A percentile compares a stretch with the other conserved stretches of the same genome.
These are phyloP conservation scores for Bombyx huttoni DNA, from an alignment of 2,888 invertebrate species.

Conservation along the genomic window DNA sequence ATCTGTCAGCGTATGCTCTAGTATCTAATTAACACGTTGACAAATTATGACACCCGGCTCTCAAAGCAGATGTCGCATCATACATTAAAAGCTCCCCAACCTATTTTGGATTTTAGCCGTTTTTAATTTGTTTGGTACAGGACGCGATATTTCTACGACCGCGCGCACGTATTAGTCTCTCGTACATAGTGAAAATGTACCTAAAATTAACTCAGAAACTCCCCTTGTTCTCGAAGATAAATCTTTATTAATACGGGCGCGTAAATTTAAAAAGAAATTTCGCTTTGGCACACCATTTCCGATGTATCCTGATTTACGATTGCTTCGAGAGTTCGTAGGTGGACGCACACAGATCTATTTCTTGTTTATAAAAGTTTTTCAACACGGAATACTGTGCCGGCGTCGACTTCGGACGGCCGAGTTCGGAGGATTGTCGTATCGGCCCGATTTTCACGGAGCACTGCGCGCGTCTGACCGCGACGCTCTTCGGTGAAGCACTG, in stretches of 20 bases:
- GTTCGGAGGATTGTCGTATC: slow-evolving; percentile 36
- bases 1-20: slow-evolving; percentile 53
- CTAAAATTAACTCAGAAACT: slow-evolving; percentile 40
- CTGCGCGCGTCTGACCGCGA: slow-evolving; percentile 28
- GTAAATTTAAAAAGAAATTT: slow-evolving; percentile 41
- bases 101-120: slow-evolving; percentile 50
- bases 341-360: slow-evolving; percentile 8
- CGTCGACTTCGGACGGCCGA: not conserved
- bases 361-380: slow-evolving; percentile 33
- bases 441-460: slow-evolving; percentile 14
- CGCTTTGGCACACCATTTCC: slow-evolving; percentile 32
- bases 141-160: slow-evolving; percentile 21
- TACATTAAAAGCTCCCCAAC: slow-evolving; percentile 40
- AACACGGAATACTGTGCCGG: slow-evolving; percentile 13
- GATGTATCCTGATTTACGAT: slow-evolving; percentile 21
- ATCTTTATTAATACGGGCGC: slow-evolving; percentile 37
- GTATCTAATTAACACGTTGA: slow-evolving; percentile 55
- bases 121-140: slow-evolving; percentile 33
- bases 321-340: not conserved
- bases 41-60: slow-evolving; percentile 52
- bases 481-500: slow-evolving; percentile 43
- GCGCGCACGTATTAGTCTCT: slow-evolving; percentile 34
- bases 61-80: slow-evolving; percentile 45
- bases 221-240: slow-evolving; percentile 38
- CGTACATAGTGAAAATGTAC: slow-evolving; percentile 36